phyloP scores from a whole-genome alignment of 2,888 invertebrate species.

The Cotesia congregata region DNA sequence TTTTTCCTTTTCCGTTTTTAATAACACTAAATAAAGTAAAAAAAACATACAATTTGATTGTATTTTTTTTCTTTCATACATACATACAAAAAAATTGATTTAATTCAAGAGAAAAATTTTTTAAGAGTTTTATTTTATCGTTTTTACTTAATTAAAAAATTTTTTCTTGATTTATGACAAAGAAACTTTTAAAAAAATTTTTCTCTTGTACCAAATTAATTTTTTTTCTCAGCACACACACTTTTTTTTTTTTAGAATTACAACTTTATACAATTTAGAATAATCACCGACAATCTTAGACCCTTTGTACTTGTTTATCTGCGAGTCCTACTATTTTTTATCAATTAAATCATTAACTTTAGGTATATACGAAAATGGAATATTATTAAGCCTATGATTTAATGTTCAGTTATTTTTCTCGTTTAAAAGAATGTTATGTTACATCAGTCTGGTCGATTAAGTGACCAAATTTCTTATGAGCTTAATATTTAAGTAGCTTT shows the following conservation, averaged over 20 bases:
- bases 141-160: no score
- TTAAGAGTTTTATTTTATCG: no score
- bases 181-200: no score
- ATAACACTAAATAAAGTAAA: conserved; percentile 14
- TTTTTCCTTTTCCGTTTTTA: neutral
- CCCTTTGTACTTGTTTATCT: conserved; percentile 37
- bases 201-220: neutral
- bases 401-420: conserved; percentile 61
- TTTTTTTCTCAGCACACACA: neutral
- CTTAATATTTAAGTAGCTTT: conserved; percentile 11
- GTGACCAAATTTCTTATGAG: conserved; percentile 54
- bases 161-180: no score
- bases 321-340: conserved; percentile 22
- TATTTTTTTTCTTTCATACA: neutral
- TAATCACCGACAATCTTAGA: conserved; percentile 23
- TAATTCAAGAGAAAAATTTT: no score
- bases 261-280: conserved; percentile 28
- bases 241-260: conserved; percentile 23
- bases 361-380: conserved; percentile 59
- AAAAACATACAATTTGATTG: neutral
- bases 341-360: conserved; percentile 40
- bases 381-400: conserved; percentile 56
- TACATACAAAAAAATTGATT: no score
- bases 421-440: conserved; percentile 62
- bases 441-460: conserved; percentile 66